Percentiles rank a stretch among this genome's conserved stretches.
Conservation (phyloP, 2,113 vertebrate species). For the Ariopsis seemanni region DNA sequence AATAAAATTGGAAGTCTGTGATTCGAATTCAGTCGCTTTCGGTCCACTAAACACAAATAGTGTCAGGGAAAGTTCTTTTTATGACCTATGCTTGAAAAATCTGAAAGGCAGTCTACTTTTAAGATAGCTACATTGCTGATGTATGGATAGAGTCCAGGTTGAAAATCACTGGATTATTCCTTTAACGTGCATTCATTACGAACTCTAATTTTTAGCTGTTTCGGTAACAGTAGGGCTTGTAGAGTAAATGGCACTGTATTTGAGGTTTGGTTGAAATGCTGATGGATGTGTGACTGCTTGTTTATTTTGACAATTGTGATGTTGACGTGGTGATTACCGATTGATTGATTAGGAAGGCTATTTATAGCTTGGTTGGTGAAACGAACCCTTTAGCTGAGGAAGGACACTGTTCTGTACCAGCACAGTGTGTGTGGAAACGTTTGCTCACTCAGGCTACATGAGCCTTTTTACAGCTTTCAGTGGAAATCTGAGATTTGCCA, state of each 20-base stretch:
- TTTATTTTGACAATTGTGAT: neutral
- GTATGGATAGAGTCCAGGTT: neutral
- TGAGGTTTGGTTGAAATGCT: neutral
- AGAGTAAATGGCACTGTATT: neutral
- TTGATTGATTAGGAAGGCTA: neutral
- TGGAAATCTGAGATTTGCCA: neutral
- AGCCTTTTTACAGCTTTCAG: neutral
- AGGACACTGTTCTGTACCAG: neutral
- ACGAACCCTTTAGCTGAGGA: neutral
- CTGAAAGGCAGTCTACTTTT: too few species aligned
- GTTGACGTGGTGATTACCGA: neutral
- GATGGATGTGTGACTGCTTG: neutral
- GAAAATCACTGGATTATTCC: neutral
- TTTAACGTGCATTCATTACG: neutral
- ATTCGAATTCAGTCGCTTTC: too few species aligned
- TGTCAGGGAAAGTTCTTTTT: too few species aligned
- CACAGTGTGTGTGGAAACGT: neutral
- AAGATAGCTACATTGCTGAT: neutral
- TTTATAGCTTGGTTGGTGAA: slow-evolving; percentile 5
- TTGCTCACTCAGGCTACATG: neutral
- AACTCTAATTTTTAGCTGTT: neutral
- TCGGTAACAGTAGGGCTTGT: neutral
- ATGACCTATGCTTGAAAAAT: too few species aligned
- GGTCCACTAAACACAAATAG: too few species aligned
- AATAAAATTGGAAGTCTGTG: too few species aligned